Percentiles rank a stretch among this genome's conserved stretches.
These are phyloP conservation scores for Suillia variegata DNA, from an alignment of 2,888 invertebrate genomes.

Conservation along the genomic window DNA sequence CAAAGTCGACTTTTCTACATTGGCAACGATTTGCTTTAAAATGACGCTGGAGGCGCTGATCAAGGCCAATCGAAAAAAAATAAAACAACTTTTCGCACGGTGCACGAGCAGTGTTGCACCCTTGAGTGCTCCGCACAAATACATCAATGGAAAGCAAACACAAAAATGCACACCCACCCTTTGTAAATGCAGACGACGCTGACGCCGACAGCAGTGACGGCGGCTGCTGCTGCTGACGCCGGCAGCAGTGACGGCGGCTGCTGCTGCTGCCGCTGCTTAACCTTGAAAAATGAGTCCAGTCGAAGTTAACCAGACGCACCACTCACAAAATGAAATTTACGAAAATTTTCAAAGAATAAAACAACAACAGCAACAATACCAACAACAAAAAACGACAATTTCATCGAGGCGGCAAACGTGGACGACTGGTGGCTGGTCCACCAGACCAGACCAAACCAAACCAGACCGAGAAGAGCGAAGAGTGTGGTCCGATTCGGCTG, in stretches of 20 bases:
- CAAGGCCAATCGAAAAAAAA: neutral
- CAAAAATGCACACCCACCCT: constrained; percentile 1
- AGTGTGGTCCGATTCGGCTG: too few relatives aligned
- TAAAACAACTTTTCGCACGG: neutral
- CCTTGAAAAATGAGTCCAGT: constrained; percentile 59
- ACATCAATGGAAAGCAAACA: neutral
- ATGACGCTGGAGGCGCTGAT: neutral
- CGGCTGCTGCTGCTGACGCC: too few relatives aligned
- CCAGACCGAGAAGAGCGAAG: neutral
- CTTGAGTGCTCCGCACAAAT: neutral
- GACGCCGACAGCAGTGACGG: constrained; percentile 1
- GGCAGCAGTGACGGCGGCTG: constrained; percentile 5
- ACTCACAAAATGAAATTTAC: constrained; percentile 15
- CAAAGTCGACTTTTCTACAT: too few relatives aligned
- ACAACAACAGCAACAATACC: too few relatives aligned
- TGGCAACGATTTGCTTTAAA: too few relatives aligned
- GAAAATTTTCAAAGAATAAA: neutral
- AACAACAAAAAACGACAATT: too few relatives aligned
- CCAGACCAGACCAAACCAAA: too few relatives aligned
- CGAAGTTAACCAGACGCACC: constrained; percentile 28
- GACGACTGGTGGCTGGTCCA: neutral
- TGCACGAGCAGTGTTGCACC: neutral
- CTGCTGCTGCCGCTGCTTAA: too few relatives aligned
- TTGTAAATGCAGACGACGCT: too few relatives aligned
- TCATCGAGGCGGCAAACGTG: neutral